A percentile compares a stretch with the other conserved stretches of the same genome.
phyloP scores from a whole-genome alignment of 37 sponge, comb jelly and placozoan species.

The Mnemiopsis leidyi region DNA sequence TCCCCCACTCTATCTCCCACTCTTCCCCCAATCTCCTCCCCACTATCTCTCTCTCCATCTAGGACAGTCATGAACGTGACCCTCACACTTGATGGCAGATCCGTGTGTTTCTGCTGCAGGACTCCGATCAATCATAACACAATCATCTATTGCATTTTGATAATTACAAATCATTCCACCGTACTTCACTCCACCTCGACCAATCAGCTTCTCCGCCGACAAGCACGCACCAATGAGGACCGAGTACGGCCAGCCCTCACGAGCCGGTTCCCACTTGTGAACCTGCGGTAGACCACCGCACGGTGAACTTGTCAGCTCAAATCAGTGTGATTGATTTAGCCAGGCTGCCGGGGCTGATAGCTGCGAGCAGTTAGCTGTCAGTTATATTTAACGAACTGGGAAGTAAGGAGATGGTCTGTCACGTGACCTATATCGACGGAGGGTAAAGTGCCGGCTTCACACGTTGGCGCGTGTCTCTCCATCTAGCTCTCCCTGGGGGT shows the following conservation, averaged over 20 bases:
- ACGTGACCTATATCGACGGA: neutral
- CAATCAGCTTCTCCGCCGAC: neutral
- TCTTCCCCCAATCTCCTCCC: neutral
- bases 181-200: neutral
- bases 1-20: neutral
- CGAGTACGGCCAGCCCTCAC: neutral
- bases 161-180: neutral
- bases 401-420: too few relatives aligned
- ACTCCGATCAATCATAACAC: neutral
- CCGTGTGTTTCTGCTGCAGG: neutral
- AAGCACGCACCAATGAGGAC: neutral
- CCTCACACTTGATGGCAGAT: neutral
- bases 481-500: neutral
- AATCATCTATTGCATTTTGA: neutral
- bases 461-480: neutral
- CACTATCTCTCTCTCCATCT: neutral
- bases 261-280: neutral
- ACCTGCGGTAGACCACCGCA: neutral
- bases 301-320: neutral
- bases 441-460: neutral
- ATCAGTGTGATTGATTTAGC: neutral
- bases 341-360: too few relatives aligned
- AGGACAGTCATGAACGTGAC: too few relatives aligned
- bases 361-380: too few relatives aligned
- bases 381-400: too few relatives aligned